Evolutionary conservation across 2,888 invertebrate species (phyloP), one percentile per base, ranked within the genome.

Genomic region (Zelleria hepariella): DNA sequence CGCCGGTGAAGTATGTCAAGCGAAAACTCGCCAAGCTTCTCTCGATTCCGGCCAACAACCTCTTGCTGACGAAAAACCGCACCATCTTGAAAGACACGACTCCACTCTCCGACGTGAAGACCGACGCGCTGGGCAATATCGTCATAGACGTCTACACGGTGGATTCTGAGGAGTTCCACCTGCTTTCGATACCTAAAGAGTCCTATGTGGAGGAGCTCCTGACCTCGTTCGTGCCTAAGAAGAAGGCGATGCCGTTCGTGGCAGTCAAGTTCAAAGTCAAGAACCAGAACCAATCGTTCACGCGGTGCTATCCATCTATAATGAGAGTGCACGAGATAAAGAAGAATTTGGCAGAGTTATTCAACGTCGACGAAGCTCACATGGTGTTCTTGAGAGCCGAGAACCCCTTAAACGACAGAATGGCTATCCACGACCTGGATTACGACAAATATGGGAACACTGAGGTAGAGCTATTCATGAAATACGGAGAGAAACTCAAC

Each of bases 301-400:
- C 90, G 10, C 84, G 90, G 51, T 88, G 90, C 0, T 91, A 90
- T 64, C 83, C 89, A 59, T 82, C 84, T 0, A 80, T 82, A 23
- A 86, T 90, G 73, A 90, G 86, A 61, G 77, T 93, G 56, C 85
- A 80, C 58, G 91, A 91, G 67, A 84, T 93, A 51, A 92, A 92
- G 72, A 87, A 89, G 65, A 91, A 92, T 66, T 80, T 93, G 51
- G 89, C 83, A 1, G 89, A 88, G 1, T 82, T 92, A 51, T 92
- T 93, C 68, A 83, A 88, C 71, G 79, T 91, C 1, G 82, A 90
- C 18, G 81, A 82, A 0, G 79, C 89, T 15, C 77, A 86, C 51
- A 72, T 93, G 49, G 75, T 86, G 0, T 65, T 93, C 2, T 74
- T 84, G 53, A 85, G 91, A 73, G 75, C 77, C 55, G 88, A 88